A percentile compares a stretch with the other conserved stretches of the same genome.
Evolutionary conservation across 2,797 vertebrate species (phyloP).

Genomic region (Chelon labrosus): DNA sequence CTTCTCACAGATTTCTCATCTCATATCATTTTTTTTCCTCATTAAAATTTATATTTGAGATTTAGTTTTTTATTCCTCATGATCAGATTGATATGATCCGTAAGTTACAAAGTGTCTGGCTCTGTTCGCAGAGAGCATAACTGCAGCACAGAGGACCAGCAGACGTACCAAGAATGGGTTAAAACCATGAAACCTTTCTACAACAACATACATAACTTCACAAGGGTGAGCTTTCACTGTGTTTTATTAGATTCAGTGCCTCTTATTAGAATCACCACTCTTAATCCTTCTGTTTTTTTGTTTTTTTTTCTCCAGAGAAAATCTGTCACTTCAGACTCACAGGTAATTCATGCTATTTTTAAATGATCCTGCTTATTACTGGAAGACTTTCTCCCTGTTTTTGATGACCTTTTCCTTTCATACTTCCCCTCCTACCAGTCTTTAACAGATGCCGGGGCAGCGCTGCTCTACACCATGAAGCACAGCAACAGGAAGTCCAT

Average conservation of each 20-base stretch:
- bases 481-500: slow-evolving; percentile 78
- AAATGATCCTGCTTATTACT: not conserved
- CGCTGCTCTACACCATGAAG: slow-evolving; percentile 80
- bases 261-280: not conserved
- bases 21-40: not conserved
- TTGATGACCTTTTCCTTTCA: not conserved
- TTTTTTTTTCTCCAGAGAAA: slow-evolving; percentile 49
- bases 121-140: slow-evolving; percentile 71
- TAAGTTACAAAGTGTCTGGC: slow-evolving; percentile 5
- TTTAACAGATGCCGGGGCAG: slow-evolving; percentile 79
- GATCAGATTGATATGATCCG: not conserved
- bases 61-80: not conserved
- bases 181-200: slow-evolving; percentile 78
- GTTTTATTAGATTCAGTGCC: not conserved
- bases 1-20: no score
- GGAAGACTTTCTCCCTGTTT: not conserved
- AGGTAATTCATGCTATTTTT: slow-evolving; percentile 64
- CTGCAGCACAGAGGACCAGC: slow-evolving; percentile 63
- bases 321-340: slow-evolving; percentile 65
- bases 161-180: slow-evolving; percentile 73
- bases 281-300: slow-evolving; percentile 12
- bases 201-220: slow-evolving; percentile 64
- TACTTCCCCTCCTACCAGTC: slow-evolving; percentile 57
- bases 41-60: not conserved
- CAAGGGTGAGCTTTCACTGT: slow-evolving; percentile 63